Evolutionary conservation across 2,113 vertebrate genomes (phyloP), one percentile per base, ranked within the genome.

Genomic region (Oxygymnocypris stewartii): DNA sequence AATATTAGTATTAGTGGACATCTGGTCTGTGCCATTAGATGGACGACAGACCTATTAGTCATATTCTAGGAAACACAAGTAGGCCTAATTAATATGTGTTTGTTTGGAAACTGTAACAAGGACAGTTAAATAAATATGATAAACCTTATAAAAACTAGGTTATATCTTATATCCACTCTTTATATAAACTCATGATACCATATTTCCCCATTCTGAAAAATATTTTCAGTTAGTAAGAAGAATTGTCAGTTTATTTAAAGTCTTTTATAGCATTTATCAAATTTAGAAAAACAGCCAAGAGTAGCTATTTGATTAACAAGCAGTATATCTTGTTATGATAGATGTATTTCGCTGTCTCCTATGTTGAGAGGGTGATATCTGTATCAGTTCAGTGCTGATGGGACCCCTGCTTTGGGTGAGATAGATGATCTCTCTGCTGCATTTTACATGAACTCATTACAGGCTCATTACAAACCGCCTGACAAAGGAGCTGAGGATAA

Each of bases 401-500:
- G 25, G n/a, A 13, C 49, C 31, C 13, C 14, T 35, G 69, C 51
- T 76, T 42, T 63, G 31, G 37, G 77, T 40, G 78, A 54, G 69
- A 81, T 67, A 90, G 82, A 59, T 90, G 89, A 94, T 90, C 86
- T 11, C 78, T 82, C 76, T 80, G 57, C 88, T 95, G 79, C 90
- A 93, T 94, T 91, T 92, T 95, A 90, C 86, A 95, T 91, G 84
- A 67, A 40, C 85, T 94, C 91, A 93, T 95, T 95, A 94, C 90
- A 93, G 89, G 35, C 89, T 94, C 92, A 93, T 95, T 94, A 94
- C 93, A 93, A 89, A 88, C 88, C 87, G 71, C 79, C 57, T 40
- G 89, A 93, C 92, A 93, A 92, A 92, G 88, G 88, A 86, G 54
- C 49, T 49, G 59, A 75, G 90, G 91, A 78, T 93, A 87, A 5